A percentile compares a stretch with the other conserved stretches of the same genome.
These are phyloP conservation scores for Eutolmus rufibarbis DNA, from an alignment of 2,888 invertebrate genomes.

Conservation along the genomic window DNA sequence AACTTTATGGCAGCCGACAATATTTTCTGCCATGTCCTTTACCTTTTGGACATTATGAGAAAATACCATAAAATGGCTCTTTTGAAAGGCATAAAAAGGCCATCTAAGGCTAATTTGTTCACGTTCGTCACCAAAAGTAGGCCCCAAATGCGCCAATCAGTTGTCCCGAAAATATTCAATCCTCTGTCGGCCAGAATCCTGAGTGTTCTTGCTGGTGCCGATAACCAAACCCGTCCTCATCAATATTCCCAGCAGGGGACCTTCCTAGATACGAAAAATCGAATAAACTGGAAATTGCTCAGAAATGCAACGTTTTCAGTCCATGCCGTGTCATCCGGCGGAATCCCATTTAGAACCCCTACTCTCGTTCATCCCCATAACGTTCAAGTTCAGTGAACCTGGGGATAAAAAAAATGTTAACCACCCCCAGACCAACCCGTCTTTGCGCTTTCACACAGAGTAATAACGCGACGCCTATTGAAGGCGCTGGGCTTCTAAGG, in stretches of 20 bases:
- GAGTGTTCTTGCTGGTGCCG: neutral
- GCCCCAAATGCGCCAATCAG: neutral
- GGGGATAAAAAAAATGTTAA: neutral
- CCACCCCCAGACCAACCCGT: neutral
- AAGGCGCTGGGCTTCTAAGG: neutral
- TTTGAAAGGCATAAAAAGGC: neutral
- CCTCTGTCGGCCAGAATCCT: neutral
- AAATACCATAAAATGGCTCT: neutral
- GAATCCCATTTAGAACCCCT: neutral
- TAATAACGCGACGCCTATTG: neutral
- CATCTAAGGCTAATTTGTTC: neutral
- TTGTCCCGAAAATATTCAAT: neutral
- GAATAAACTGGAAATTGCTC: slow-evolving; percentile 10
- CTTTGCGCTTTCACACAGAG: neutral
- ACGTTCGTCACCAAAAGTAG: neutral
- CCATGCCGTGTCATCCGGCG: neutral
- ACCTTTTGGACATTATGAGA: no score
- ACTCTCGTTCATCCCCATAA: neutral
- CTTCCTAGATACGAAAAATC: neutral
- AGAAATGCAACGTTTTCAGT: slow-evolving; percentile 16
- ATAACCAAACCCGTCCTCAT: neutral
- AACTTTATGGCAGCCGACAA: no score
- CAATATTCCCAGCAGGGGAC: neutral
- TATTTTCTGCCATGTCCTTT: no score
- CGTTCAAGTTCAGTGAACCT: slow-evolving; percentile 26